phyloP scores from a whole-genome alignment of 2,113 vertebrate species.

The Lonchura striata region DNA sequence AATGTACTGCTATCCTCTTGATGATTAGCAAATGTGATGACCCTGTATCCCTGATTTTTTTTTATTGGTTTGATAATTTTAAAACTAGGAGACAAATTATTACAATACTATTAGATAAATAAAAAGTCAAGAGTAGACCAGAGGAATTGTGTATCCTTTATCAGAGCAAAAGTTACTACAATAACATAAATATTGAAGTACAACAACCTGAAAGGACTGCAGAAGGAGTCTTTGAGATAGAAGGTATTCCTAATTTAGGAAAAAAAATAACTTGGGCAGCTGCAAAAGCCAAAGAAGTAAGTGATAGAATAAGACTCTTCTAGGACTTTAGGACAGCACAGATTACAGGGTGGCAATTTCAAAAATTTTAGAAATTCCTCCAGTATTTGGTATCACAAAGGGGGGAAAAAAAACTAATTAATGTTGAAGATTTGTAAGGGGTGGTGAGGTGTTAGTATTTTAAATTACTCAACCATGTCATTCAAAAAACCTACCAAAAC shows the following conservation, averaged over 20 bases:
- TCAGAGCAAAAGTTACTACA: not conserved
- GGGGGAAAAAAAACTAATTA: accelerated
- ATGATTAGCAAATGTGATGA: not conserved
- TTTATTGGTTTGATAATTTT: not conserved
- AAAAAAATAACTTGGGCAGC: not conserved
- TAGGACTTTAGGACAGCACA: not conserved
- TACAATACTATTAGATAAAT: not conserved
- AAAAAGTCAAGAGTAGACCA: not conserved
- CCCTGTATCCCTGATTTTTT: not conserved
- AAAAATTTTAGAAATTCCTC: not conserved
- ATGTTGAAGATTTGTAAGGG: not conserved
- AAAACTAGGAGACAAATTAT: not conserved
- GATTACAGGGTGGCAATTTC: not conserved
- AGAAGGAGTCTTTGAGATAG: not conserved
- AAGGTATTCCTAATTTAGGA: not conserved
- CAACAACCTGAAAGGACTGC: not conserved
- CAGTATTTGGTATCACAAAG: not conserved
- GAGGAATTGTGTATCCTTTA: not conserved
- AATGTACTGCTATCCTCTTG: not conserved
- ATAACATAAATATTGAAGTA: not conserved
- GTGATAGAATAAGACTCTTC: not conserved
- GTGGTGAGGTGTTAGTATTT: not conserved
- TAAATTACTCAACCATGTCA: not conserved
- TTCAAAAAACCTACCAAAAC: not conserved
- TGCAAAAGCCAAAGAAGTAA: not conserved